Evolutionary conservation across 2,113 vertebrate species (phyloP).

Genomic region (Elachura formosa): DNA sequence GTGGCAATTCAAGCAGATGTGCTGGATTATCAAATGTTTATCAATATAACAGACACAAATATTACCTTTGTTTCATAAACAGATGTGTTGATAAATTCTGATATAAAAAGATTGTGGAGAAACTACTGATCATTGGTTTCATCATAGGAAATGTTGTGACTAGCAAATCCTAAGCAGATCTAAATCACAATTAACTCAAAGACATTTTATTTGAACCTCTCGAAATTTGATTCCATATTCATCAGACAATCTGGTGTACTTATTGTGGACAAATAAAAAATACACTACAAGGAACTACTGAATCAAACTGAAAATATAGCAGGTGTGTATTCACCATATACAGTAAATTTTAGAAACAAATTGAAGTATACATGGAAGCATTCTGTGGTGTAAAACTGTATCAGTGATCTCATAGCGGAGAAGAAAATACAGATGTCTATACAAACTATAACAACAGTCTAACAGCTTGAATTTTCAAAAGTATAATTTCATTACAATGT

Average conservation of each 20-base stretch:
- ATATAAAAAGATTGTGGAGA: background rate
- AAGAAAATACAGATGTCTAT: background rate
- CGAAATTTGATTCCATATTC: background rate
- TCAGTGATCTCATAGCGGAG: fast-evolving
- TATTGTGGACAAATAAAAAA: background rate
- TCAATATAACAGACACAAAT: background rate
- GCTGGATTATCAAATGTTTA: background rate
- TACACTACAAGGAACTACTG: background rate
- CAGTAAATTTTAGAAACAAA: background rate
- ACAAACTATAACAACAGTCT: background rate
- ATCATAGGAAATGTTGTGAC: background rate
- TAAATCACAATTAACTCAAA: background rate
- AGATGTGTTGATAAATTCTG: background rate
- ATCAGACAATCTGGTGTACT: background rate
- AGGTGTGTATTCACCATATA: background rate
- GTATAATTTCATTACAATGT: background rate
- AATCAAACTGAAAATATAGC: background rate
- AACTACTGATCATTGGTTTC: background rate
- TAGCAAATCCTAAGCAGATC: background rate
- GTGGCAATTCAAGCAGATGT: background rate
- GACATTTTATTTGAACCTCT: background rate
- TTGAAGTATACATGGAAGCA: background rate
- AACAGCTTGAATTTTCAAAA: background rate
- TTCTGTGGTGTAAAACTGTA: background rate
- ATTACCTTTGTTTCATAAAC: background rate